These are phyloP conservation scores for Chondrosia reniformis DNA, from an alignment of 37 sponge, comb jelly and placozoan genomes.

Conservation along the genomic window DNA sequence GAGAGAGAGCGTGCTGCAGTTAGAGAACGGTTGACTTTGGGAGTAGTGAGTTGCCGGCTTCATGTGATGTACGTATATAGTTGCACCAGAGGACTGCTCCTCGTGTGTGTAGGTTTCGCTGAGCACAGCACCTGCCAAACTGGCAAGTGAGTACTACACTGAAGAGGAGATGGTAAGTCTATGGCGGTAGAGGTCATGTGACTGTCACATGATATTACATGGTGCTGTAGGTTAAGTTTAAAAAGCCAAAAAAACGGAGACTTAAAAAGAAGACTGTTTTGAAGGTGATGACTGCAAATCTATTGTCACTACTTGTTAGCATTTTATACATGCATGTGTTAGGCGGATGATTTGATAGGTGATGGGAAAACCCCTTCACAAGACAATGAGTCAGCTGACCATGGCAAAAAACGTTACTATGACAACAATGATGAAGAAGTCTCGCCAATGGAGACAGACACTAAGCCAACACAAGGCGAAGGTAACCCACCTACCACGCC, in stretches of 20 bases:
- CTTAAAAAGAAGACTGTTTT: constrained; percentile 45
- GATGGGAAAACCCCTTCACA: background rate
- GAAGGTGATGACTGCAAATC: background rate
- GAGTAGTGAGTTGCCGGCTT: constrained; percentile 22
- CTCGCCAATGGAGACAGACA: background rate
- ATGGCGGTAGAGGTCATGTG: background rate
- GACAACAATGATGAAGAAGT: background rate
- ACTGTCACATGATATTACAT: background rate
- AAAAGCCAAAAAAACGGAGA: constrained; percentile 78
- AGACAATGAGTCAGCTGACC: too few species aligned
- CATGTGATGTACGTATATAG: background rate
- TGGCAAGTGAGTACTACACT: constrained; percentile 87
- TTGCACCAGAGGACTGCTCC: background rate
- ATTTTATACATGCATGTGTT: background rate
- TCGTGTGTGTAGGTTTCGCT: constrained; percentile 53
- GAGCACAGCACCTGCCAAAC: constrained; percentile 21
- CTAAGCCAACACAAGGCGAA: background rate
- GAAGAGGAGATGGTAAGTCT: constrained; percentile 75
- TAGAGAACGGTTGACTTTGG: constrained; percentile 28
- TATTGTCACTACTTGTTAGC: background rate
- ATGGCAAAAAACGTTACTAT: background rate
- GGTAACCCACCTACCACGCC: background rate
- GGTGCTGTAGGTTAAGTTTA: constrained; percentile 53
- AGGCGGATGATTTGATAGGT: constrained; percentile 20
- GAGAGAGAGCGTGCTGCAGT: constrained; percentile 41